Conservation (phyloP, 2,113 vertebrate species). For the Anas platyrhynchos region DNA sequence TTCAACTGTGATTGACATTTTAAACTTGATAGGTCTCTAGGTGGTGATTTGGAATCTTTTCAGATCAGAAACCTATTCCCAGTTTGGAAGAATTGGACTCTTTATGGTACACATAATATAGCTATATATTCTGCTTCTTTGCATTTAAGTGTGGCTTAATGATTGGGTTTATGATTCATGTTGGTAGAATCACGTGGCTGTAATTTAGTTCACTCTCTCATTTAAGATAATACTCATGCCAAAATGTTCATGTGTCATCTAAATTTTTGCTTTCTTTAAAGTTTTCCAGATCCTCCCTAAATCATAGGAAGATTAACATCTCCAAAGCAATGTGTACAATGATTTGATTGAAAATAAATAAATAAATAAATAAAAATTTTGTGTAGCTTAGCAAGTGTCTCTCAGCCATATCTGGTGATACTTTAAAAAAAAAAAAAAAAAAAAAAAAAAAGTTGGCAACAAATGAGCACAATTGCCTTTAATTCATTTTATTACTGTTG, state of each 20-base stretch:
- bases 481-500: slow-evolving; percentile 11
- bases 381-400: neutral
- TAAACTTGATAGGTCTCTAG: neutral
- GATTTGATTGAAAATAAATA: neutral
- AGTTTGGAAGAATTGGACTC: neutral
- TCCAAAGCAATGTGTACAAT: neutral
- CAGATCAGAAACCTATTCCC: neutral
- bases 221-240: neutral
- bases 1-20: neutral
- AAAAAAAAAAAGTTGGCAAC: neutral
- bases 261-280: neutral
- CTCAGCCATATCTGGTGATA: neutral
- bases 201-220: neutral
- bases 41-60: neutral
- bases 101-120: neutral
- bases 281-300: neutral
- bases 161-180: neutral
- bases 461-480: neutral
- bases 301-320: neutral
- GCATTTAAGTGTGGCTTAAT: neutral
- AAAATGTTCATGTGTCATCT: neutral
- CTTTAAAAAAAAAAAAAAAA: neutral
- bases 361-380: neutral
- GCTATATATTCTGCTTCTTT: neutral
- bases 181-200: neutral